Evolutionary conservation across 2,113 vertebrate genomes (phyloP), one percentile per base, ranked within the genome.

Genomic region (Coturnix japonica): DNA sequence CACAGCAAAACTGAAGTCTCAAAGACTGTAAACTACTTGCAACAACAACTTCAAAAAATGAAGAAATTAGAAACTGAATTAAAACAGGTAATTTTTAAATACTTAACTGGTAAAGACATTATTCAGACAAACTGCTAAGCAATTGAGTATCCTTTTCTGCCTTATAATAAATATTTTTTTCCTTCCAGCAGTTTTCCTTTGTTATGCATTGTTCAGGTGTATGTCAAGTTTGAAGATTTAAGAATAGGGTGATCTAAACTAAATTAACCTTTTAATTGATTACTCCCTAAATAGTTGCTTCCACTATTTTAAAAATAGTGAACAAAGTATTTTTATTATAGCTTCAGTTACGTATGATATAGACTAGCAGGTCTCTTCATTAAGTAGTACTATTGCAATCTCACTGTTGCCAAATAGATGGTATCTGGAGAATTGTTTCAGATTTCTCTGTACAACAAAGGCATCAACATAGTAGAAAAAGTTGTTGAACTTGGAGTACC

Each of bases 11-110:
- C 95, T 1, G 97, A 98, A 88, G 94, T 77, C 59, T 96, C 91
- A 12, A 93, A 96, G 46, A 95, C 97, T 6, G 64, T 97, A 12
- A 53, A 44, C 13, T 92, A 95, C 77, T 97, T 99, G 77, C 98
- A 98, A 80, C 98, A 98, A 66, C 98, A 99, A 33, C 95, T 99
- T 59, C 98, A 98, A 72, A 98, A 94, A 88, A 97, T 97, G 57
- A 98, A 95, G 85, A 96, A 97, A 89, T 95, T 90, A 41, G 97
- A 98, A 89, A 96, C 97, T n/a, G 98, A 99, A 59, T 94, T 98
- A 79, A 96, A 96, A 91, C 98, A 99, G 94, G 99, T 99, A 95
- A 96, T 25, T 76, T 41, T 15, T 0, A 86, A 57, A 19, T 53
- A 20, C 4, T 53, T 47, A 14, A 37, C 18, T 41, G 25, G 23